A percentile compares a stretch with the other conserved stretches of the same genome.
phyloP scores from a whole-genome alignment of 2,888 invertebrate species.

The Cybosia mesomella region DNA sequence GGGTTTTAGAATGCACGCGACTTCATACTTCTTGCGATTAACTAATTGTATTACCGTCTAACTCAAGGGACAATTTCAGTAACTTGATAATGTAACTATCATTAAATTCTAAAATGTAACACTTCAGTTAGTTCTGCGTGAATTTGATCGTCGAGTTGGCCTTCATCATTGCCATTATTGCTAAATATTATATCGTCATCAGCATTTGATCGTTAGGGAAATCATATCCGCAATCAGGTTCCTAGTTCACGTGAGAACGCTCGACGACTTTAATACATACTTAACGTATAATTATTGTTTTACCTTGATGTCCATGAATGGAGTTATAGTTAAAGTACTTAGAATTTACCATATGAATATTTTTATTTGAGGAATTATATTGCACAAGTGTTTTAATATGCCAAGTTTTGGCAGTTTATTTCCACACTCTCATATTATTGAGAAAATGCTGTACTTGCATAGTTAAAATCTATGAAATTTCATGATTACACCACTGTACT shows the following conservation, averaged over 20 bases:
- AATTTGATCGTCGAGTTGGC: constrained; percentile 50
- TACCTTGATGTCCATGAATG: constrained; percentile 22
- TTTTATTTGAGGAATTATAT: too few relatives aligned
- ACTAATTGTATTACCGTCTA: not conserved
- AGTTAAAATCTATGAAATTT: too few relatives aligned
- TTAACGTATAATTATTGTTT: constrained; percentile 16
- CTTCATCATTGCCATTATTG: constrained; percentile 47
- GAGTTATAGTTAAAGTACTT: not conserved
- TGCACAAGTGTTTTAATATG: not conserved
- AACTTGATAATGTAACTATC: constrained; percentile 34
- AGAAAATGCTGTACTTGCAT: too few relatives aligned
- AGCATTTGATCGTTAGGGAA: constrained; percentile 39
- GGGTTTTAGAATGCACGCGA: too few relatives aligned
- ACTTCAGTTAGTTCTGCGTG: constrained; percentile 35
- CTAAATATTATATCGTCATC: constrained; percentile 47
- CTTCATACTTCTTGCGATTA: not conserved
- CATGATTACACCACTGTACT: not conserved
- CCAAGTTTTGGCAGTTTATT: too few relatives aligned
- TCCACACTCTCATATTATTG: too few relatives aligned
- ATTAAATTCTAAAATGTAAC: constrained; percentile 29
- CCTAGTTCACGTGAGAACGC: constrained; percentile 22
- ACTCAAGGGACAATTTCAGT: constrained; percentile 18
- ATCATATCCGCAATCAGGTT: constrained; percentile 48
- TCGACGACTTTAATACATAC: not conserved
- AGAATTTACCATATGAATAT: not conserved